Evolutionary conservation across 2,113 vertebrate species (phyloP).

Genomic region (Oxygymnocypris stewartii): DNA sequence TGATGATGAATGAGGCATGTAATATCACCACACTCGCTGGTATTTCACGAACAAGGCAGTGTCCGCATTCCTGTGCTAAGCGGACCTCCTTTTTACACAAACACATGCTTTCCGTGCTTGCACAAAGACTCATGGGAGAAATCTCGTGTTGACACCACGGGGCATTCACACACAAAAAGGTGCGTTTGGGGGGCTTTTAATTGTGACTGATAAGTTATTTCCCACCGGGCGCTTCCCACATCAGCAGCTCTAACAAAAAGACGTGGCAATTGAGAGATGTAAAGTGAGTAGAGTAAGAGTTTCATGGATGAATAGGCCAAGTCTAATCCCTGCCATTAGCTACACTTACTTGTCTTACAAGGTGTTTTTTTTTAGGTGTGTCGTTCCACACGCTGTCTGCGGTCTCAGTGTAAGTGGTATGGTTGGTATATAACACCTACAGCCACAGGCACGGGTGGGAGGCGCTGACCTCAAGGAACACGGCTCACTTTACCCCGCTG

Average conservation of each 20-base stretch:
- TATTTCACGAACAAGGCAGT: slow-evolving; percentile 62
- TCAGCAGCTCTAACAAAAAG: slow-evolving; percentile 26
- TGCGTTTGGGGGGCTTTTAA: slow-evolving; percentile 13
- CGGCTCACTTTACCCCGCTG: slow-evolving; percentile 5
- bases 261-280: slow-evolving; percentile 54
- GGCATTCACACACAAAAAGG: slow-evolving; percentile 17
- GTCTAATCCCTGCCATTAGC: slow-evolving; percentile 70
- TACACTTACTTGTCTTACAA: slow-evolving; percentile 69
- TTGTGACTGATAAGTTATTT: slow-evolving; percentile 32
- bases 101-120: slow-evolving; percentile 10
- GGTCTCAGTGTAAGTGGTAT: slow-evolving; percentile 58
- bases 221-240: slow-evolving; percentile 25
- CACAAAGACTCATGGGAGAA: slow-evolving; percentile 31
- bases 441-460: slow-evolving; percentile 18
- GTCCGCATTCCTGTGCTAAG: not conserved
- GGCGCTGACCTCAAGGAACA: not conserved
- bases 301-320: slow-evolving; percentile 62
- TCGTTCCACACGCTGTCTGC: slow-evolving; percentile 31
- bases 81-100: not conserved
- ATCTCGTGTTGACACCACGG: not conserved
- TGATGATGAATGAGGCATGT: slow-evolving; percentile 75
- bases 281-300: slow-evolving; percentile 38
- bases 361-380: slow-evolving; percentile 55
- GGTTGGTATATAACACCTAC: slow-evolving; percentile 57
- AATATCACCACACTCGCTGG: slow-evolving; percentile 69